Evolutionary conservation across 2,888 invertebrate genomes (phyloP).

Genomic region (Malthinus flaveolus): DNA sequence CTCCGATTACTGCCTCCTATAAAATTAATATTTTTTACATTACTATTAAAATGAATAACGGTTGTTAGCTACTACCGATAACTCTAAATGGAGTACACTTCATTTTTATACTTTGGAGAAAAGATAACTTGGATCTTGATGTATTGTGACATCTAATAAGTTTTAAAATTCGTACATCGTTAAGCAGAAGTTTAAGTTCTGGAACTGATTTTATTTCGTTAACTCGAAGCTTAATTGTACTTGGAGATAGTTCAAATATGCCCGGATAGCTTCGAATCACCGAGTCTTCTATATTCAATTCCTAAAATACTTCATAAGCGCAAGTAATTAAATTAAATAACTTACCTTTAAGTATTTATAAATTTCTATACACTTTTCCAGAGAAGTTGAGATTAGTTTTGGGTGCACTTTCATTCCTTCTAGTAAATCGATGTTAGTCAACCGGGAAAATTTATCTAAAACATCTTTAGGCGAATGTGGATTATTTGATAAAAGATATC

Average conservation of each 20-base stretch:
- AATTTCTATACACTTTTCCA: slow-evolving; percentile 59
- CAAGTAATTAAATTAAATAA: not conserved
- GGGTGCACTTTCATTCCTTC: slow-evolving; percentile 62
- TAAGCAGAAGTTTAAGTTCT: slow-evolving; percentile 63
- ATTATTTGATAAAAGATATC: slow-evolving; percentile 63
- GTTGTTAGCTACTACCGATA: slow-evolving; percentile 27
- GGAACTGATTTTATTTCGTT: slow-evolving; percentile 60
- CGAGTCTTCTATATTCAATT: slow-evolving; percentile 61
- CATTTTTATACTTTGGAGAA: slow-evolving; percentile 57
- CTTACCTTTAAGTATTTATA: slow-evolving; percentile 57
- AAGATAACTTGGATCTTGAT: slow-evolving; percentile 56
- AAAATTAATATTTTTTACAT: slow-evolving; percentile 27
- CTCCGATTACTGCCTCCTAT: slow-evolving; percentile 37
- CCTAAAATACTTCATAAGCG: slow-evolving; percentile 49
- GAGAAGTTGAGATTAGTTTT: slow-evolving; percentile 64
- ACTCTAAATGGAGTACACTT: slow-evolving; percentile 57
- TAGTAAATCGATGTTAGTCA: slow-evolving; percentile 61
- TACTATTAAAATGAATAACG: not conserved
- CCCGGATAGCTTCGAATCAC: slow-evolving; percentile 59
- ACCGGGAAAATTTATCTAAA: slow-evolving; percentile 57
- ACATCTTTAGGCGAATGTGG: slow-evolving; percentile 63
- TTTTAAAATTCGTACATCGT: slow-evolving; percentile 63
- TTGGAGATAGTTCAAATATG: slow-evolving; percentile 62
- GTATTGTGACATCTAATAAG: slow-evolving; percentile 58
- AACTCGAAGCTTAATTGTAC: slow-evolving; percentile 62